phyloP scores from a whole-genome alignment of 2,113 vertebrate species.

The Sarotherodon lohbergeri region DNA sequence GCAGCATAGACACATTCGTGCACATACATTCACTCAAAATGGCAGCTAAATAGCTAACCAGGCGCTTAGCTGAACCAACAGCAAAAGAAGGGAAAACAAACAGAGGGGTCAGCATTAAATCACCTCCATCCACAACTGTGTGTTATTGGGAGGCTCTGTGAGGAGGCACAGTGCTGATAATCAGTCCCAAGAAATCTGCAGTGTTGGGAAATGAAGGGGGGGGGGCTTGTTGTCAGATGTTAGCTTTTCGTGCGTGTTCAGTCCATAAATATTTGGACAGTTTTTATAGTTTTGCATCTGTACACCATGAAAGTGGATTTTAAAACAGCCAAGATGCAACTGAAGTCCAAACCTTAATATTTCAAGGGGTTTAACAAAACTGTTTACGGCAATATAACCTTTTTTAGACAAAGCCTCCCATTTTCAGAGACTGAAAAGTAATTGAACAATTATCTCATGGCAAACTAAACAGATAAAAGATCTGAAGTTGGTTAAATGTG shows the following conservation, averaged over 20 bases:
- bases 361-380: not conserved
- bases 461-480: not conserved
- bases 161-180: not conserved
- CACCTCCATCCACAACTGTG: constrained; percentile 58
- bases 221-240: not conserved
- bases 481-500: not conserved
- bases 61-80: constrained; percentile 61
- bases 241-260: accelerated
- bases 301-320: not conserved
- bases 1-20: not conserved
- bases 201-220: not conserved
- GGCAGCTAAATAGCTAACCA: constrained; percentile 59
- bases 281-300: not conserved
- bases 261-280: not conserved
- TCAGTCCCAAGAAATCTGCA: not conserved
- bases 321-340: accelerated
- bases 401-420: accelerated
- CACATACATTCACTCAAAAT: constrained; percentile 10
- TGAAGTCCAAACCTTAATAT: not conserved
- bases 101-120: constrained; percentile 61
- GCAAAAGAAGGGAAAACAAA: constrained; percentile 57
- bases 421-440: not conserved
- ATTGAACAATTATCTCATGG: not conserved
- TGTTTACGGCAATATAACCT: not conserved
- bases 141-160: constrained; percentile 39